Base-by-base conservation (phyloP, 2,113 vertebrate genomes). In the Ursus arctos region DNA sequence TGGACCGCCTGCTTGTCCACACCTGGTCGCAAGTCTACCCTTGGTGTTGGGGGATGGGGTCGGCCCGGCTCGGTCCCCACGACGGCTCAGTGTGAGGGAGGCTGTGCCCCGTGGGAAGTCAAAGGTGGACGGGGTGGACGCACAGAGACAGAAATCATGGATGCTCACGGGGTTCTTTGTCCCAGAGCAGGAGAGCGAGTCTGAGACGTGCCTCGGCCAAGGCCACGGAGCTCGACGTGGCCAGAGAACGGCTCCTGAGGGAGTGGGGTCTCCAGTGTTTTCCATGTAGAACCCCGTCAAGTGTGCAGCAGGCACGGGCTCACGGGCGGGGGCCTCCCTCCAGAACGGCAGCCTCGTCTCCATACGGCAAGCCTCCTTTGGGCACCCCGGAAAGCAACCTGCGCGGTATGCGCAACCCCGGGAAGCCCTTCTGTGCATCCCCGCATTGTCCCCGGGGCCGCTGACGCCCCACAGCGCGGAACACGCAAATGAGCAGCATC, bases 201-300 rank as follows among this genome's bases (percentile, higher is more conserved):
- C 36, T 57, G 49, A 22, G 80, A 55, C 24, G 24, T 22, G 4
- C 61, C 71, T 79, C 26, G 1, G 51, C 15, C 43, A 2, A 53
- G 86, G 6, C 22, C 71, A 16, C 0, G 10, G n/a, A 79, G 61
- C 40, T 43, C 40, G 0, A 13, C 59, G 15, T 0, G 0, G 47
- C n/a, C 51, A 24, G 80, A 71, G 47, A 10, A 33, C 28, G 4
- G 81, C 40, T n/a, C 61, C 21, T 0, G 7, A 55, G 69, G 33
- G 10, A 0, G 21, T 5, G 67, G 16, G 0, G 2, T 7, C 22
- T 28, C 18, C 72, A 19, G 0, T 7, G 31, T 22, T 72, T n/a
- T 40, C 55, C 40, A 36, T 9, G 43, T n/a, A 2, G 9, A 7
- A 79, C 43, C 40, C 24, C 0, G 0, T n/a, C 9, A 49, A 1